Base-by-base conservation (phyloP, 2,113 vertebrate species). In the Pachyramphus minor region DNA sequence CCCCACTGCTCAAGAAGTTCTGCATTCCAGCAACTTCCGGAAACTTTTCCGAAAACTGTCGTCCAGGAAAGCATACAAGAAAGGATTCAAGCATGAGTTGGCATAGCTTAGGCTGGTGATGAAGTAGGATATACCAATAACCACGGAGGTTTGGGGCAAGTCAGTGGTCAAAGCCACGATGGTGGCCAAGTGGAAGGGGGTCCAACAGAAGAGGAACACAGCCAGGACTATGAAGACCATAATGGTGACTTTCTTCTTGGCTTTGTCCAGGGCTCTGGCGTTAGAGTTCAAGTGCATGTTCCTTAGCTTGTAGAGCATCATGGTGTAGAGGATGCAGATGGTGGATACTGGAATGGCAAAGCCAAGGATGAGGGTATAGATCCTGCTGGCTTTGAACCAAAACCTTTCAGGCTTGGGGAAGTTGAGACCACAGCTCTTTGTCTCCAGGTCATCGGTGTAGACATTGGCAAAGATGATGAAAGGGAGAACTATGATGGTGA, bases 101-200 rank as follows among this genome's bases (percentile, higher is more conserved):
- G 99, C 98, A 5, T 99, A 99, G 97, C 99, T 99, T 31, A 99
- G 97, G 92, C 99, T 99, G 91, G 98, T 99, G 89, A 99, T 99
- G 92, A 98, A 98, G 64, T 99, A 99, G 71, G 99, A 99, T 91
- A 99, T 98, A 10, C 98, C 97, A 5, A 99, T 98, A 67, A 99
- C 97, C 53, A 98, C 85, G 2, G 99, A 98, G 3, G 98, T 99
- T 89, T 98, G 98, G 33, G 97, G 98, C 90, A 99, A 97, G 96
- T 99, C 99, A 3, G 98, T 99, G 44, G 98, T 99, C 93, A 99
- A 97, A 24, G 99, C 98, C 81, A 99, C 98, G 2, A 99, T 97
- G 84, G 99, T 99, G 98, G 99, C 98, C 89, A 99, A 96, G 93
- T 99, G 99, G 95, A 99, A 99, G 12, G 99, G 99, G 0, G 98